A percentile compares a stretch with the other conserved stretches of the same genome.
Evolutionary conservation across 2,113 vertebrate genomes (phyloP).

Genomic region (Drymodes brunneopygia): DNA sequence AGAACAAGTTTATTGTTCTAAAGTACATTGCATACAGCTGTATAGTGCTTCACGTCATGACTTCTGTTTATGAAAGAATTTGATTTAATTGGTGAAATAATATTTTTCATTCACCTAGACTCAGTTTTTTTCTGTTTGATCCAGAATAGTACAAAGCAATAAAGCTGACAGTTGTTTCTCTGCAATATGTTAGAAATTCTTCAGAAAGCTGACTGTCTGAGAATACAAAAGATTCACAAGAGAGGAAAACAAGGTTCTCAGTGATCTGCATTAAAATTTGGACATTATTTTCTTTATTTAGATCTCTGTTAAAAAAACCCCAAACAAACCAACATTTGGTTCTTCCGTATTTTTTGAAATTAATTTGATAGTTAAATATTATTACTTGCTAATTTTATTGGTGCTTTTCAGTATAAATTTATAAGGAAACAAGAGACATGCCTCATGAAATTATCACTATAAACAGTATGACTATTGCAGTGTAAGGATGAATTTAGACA

Average conservation of each 20-base stretch:
- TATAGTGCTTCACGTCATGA: not conserved
- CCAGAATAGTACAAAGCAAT: not conserved
- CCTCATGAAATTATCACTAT: not conserved
- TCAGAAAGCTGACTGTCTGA: not conserved
- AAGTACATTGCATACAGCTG: not conserved
- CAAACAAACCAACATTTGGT: not conserved
- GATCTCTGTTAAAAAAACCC: not conserved
- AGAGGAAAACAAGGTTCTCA: not conserved
- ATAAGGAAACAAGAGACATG: not conserved
- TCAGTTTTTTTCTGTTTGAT: not conserved
- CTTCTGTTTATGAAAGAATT: not conserved
- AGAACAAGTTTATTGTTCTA: not conserved
- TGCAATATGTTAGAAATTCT: not conserved
- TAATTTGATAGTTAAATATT: not conserved
- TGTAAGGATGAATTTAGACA: not conserved
- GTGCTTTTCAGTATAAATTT: not conserved
- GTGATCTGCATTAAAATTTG: not conserved
- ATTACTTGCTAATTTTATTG: not conserved
- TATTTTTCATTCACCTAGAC: not conserved
- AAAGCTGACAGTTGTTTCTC: not conserved
- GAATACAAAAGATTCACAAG: not conserved
- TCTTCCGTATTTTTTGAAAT: not conserved
- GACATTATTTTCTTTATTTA: not conserved
- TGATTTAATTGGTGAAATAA: conserved; percentile 9
- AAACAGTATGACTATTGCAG: not conserved